Conservation (phyloP, 2,113 vertebrate genomes). For the Plectropomus leopardus region DNA sequence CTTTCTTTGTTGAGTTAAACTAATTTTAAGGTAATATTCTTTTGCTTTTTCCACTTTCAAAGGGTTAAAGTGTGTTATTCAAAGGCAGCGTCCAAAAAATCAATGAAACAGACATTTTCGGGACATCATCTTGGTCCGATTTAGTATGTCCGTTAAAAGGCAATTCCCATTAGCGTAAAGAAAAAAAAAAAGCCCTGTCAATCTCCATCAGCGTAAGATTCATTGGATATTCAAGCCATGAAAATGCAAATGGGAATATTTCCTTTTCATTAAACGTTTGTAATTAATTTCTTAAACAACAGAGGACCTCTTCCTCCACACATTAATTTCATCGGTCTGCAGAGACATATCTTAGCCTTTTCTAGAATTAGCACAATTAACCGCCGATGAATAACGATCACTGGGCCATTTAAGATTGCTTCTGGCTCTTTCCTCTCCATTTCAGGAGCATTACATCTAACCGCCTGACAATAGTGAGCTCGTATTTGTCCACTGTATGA, state of each 20-base stretch:
- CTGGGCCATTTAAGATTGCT: slow-evolving; percentile 52
- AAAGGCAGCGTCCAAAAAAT: slow-evolving; percentile 44
- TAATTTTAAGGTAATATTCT: too few relatives aligned
- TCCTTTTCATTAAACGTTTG: slow-evolving; percentile 71
- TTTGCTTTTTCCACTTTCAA: too few relatives aligned
- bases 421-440: slow-evolving; percentile 60
- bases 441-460: slow-evolving; percentile 57
- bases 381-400: slow-evolving; percentile 62
- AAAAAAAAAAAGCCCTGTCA: slow-evolving; percentile 29
- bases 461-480: slow-evolving; percentile 51
- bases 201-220: slow-evolving; percentile 33
- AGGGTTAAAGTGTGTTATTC: too few relatives aligned
- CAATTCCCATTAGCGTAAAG: slow-evolving; percentile 44
- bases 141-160: slow-evolving; percentile 55
- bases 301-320: slow-evolving; percentile 45
- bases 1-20: too few relatives aligned
- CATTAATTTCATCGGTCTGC: slow-evolving; percentile 63
- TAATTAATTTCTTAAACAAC: slow-evolving; percentile 76
- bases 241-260: slow-evolving; percentile 62
- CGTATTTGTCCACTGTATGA: slow-evolving; percentile 74
- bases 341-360: slow-evolving; percentile 44
- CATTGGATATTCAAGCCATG: slow-evolving; percentile 57
- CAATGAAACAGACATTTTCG: slow-evolving; percentile 46
- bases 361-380: slow-evolving; percentile 73
- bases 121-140: slow-evolving; percentile 27